Conservation (phyloP, 2,797 vertebrate genomes). For the Eulemur albifrons region DNA sequence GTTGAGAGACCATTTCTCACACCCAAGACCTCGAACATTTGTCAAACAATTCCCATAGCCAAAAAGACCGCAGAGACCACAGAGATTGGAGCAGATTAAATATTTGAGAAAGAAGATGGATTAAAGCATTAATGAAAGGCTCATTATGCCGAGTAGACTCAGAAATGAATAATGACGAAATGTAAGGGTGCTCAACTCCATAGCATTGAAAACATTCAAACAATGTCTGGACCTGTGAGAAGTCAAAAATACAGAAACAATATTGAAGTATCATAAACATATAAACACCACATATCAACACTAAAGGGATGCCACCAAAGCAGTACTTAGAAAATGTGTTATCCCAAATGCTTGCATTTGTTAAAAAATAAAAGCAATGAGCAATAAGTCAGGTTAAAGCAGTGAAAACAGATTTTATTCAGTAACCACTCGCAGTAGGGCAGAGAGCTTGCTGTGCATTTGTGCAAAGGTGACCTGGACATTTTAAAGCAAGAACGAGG, state of each 20-base stretch:
- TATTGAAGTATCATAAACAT: not conserved
- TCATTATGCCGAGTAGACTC: not conserved
- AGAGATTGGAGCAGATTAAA: not conserved
- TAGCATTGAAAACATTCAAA: not conserved
- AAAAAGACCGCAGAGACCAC: not conserved
- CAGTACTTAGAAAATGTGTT: not conserved
- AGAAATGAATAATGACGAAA: not conserved
- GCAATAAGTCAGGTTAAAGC: not conserved
- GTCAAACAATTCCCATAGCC: not conserved
- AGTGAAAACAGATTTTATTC: not conserved
- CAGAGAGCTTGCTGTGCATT: not conserved
- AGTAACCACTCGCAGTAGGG: not conserved
- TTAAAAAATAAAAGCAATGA: not conserved
- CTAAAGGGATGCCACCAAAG: not conserved
- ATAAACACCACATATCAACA: not conserved
- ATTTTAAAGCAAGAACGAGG: not conserved
- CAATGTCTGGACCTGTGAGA: too few relatives aligned
- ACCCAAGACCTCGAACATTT: fast-evolving
- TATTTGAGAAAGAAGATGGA: not conserved
- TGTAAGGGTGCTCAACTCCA: not conserved
- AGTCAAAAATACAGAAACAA: not conserved
- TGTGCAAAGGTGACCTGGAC: not conserved
- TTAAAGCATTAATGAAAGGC: not conserved
- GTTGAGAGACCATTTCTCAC: fast-evolving
- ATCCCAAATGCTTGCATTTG: not conserved